Conservation (phyloP, 2,113 vertebrate species). For the Zosterops lateralis region DNA sequence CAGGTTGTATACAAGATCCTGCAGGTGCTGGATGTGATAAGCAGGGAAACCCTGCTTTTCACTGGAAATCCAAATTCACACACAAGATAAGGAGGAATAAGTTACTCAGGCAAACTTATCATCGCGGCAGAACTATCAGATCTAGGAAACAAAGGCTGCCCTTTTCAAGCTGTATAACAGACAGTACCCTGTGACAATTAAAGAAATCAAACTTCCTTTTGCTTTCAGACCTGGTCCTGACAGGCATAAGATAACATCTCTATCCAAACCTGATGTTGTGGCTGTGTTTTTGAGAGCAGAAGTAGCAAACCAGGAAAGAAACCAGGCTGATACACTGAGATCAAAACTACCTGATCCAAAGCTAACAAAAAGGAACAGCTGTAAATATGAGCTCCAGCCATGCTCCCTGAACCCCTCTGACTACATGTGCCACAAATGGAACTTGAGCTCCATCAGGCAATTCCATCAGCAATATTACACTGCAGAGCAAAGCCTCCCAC, state of each 20-base stretch:
- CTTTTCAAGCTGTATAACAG: neutral
- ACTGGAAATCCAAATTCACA: neutral
- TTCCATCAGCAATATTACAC: neutral
- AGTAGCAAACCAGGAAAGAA: neutral
- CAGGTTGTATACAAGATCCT: neutral
- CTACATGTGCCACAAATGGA: neutral
- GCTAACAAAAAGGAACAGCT: neutral
- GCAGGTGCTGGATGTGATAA: neutral
- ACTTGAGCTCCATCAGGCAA: neutral
- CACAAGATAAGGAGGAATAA: neutral
- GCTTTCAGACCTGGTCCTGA: neutral
- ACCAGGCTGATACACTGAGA: neutral
- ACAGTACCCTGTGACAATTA: neutral
- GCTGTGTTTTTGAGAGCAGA: neutral
- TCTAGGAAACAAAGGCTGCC: neutral
- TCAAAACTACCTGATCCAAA: neutral
- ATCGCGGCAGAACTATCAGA: neutral
- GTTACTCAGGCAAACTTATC: neutral
- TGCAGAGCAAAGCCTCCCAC: neutral
- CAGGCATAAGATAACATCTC: neutral
- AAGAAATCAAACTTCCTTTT: neutral
- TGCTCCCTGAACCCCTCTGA: neutral
- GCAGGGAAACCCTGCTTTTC: neutral
- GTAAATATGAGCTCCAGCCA: neutral
- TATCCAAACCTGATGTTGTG: neutral